phyloP scores from a whole-genome alignment of 92 coral and sea anemone genomes.

The Hydrozoanthus gracilis region DNA sequence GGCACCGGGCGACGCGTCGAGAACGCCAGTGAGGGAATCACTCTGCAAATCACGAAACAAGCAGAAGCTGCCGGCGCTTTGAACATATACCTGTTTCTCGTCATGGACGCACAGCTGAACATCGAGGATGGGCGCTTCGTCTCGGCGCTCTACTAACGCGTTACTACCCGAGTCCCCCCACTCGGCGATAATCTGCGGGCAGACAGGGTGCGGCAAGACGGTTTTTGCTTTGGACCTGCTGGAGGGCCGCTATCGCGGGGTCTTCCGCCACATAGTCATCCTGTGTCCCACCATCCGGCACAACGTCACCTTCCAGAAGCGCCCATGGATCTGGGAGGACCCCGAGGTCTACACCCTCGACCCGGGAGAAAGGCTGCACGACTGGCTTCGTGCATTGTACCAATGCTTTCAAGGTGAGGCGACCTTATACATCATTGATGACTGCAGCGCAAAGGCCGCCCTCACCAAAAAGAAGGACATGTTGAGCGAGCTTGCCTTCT shows the following conservation, averaged over 20 bases:
- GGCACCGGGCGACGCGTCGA: background rate
- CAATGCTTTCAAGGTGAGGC: conserved; percentile 13
- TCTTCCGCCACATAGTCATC: no score
- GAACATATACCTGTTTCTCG: background rate
- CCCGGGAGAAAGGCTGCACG: no score
- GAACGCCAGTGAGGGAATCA: background rate
- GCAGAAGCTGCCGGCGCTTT: background rate
- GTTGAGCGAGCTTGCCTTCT: no score
- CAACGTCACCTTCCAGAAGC: background rate
- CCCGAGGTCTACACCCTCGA: conserved; percentile 16
- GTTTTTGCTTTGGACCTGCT: background rate
- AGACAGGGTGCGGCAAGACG: no score
- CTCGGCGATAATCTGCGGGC: no score
- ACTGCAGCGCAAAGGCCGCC: no score
- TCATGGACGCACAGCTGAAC: no score
- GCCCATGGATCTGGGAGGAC: conserved; percentile 20
- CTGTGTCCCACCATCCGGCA: no score
- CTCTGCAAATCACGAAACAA: background rate
- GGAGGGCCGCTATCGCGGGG: background rate
- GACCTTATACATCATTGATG: no score
- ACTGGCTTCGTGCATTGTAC: no score
- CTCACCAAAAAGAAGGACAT: no score
- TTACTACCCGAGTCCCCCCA: conserved; percentile 20
- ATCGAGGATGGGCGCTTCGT: no score
- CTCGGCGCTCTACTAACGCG: conserved; percentile 14